A percentile compares a stretch with the other conserved stretches of the same genome.
Evolutionary conservation across 2,113 vertebrate species (phyloP).

Genomic region (Tricholaema leucomelas): DNA sequence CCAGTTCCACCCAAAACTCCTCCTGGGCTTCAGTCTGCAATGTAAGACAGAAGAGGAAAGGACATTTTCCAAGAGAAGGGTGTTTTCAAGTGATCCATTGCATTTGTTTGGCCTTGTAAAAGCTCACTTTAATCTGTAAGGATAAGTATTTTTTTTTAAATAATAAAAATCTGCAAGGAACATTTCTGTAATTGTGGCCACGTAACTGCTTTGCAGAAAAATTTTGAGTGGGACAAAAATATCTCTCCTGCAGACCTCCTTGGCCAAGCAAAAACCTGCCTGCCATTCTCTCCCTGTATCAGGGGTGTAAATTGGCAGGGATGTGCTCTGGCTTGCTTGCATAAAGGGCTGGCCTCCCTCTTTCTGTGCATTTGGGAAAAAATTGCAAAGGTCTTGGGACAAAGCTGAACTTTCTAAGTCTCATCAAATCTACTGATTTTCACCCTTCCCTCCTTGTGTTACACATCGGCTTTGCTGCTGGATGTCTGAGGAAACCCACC

Average conservation of each 20-base stretch:
- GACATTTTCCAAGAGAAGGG: neutral
- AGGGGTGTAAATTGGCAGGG: neutral
- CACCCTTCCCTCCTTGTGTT: neutral
- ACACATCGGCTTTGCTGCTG: neutral
- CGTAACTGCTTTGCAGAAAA: neutral
- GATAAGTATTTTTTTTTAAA: too few species aligned
- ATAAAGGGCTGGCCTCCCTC: neutral
- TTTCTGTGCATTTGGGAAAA: neutral
- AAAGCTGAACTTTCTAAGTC: neutral
- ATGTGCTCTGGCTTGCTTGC: neutral
- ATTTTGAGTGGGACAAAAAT: neutral
- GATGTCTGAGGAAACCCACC: neutral
- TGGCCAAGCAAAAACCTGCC: neutral
- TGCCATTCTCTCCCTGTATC: neutral
- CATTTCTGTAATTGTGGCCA: neutral
- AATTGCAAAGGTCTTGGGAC: neutral
- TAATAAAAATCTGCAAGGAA: neutral
- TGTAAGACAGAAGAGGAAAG: neutral
- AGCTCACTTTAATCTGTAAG: neutral
- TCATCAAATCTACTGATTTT: neutral
- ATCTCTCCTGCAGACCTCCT: neutral
- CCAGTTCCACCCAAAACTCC: neutral
- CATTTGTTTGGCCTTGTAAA: neutral
- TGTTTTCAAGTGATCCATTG: neutral
- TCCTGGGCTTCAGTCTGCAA: neutral